Conservation (phyloP, 1,140 invertebrate species). For the Parapsyche elsis region DNA sequence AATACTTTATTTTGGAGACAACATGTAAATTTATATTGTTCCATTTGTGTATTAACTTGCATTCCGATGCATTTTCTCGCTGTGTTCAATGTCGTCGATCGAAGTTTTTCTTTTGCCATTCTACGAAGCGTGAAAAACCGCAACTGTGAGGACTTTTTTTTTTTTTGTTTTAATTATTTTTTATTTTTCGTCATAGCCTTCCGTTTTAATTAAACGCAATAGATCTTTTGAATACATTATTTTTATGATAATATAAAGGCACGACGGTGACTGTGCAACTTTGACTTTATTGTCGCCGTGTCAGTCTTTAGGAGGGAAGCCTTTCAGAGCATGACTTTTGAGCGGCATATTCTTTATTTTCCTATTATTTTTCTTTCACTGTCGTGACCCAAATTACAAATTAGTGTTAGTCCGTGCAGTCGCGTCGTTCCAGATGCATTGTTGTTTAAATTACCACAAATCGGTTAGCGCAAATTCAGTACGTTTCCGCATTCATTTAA, state of each 20-base stretch:
- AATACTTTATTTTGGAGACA: too few species aligned
- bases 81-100: too few species aligned
- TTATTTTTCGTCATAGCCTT: too few species aligned
- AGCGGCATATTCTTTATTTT: background rate
- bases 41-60: too few species aligned
- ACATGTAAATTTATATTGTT: too few species aligned
- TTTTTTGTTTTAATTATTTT: background rate
- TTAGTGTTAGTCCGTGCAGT: background rate
- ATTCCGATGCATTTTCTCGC: background rate
- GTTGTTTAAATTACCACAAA: too few species aligned
- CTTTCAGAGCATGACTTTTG: constrained; percentile 11
- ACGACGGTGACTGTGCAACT: background rate
- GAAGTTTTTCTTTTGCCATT: background rate
- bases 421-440: background rate
- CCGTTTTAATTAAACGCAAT: background rate
- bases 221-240: background rate
- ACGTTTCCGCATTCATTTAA: too few species aligned
- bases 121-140: background rate
- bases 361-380: background rate
- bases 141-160: background rate
- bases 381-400: constrained; percentile 14
- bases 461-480: too few species aligned
- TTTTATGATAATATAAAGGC: background rate
- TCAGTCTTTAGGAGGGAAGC: background rate
- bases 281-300: background rate